These are phyloP conservation scores for Thera obeliscata DNA, from an alignment of 2,888 invertebrate genomes.

Conservation along the genomic window DNA sequence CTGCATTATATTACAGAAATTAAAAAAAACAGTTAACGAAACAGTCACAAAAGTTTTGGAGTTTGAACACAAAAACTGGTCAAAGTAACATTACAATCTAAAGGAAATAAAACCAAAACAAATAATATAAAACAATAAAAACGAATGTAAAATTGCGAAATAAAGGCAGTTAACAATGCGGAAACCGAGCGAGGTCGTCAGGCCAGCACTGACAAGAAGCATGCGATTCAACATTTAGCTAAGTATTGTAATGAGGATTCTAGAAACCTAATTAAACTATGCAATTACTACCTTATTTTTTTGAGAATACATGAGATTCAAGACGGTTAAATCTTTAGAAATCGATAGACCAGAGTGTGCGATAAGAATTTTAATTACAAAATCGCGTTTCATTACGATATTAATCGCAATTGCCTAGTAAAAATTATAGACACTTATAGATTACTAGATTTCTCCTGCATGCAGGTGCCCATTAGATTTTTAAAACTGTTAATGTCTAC, in stretches of 20 bases:
- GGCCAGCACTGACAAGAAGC: conserved; percentile 39
- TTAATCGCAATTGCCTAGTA: too few species aligned
- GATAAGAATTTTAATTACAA: too few species aligned
- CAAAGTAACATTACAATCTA: conserved; percentile 1
- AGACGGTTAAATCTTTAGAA: too few species aligned
- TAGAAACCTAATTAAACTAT: background rate
- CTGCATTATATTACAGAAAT: conserved; percentile 21
- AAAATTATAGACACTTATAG: too few species aligned
- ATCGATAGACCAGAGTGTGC: too few species aligned
- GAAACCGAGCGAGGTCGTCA: conserved; percentile 50
- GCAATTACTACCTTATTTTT: too few species aligned
- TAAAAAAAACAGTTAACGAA: conserved; percentile 1
- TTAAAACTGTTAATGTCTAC: conserved; percentile 1
- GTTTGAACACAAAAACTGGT: background rate
- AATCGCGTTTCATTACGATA: too few species aligned
- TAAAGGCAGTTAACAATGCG: conserved; percentile 35
- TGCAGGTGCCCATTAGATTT: background rate
- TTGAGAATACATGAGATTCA: too few species aligned
- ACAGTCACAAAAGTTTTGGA: conserved; percentile 14
- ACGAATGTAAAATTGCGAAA: conserved; percentile 18
- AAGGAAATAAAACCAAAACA: background rate
- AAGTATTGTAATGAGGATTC: conserved; percentile 24
- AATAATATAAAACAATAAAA: conserved; percentile 1
- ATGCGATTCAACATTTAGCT: conserved; percentile 32
- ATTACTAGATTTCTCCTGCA: background rate